Evolutionary conservation across 23 tunicate species (phyloP), one percentile per base, ranked within the genome.

Genomic region (Trididemnum clinides): DNA sequence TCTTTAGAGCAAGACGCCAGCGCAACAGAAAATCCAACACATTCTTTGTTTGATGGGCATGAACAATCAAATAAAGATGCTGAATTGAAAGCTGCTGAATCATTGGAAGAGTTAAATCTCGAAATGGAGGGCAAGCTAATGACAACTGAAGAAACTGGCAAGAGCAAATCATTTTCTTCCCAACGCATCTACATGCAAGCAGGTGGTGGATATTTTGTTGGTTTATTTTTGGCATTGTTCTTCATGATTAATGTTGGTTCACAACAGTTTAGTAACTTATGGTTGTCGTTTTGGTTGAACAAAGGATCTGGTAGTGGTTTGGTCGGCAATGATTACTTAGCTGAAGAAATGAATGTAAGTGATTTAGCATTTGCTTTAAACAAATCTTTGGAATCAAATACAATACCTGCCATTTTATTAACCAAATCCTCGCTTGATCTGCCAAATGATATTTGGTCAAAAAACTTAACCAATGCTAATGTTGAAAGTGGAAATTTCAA

Each of bases 201-300:
- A 27, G 79, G 88, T 63, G 91, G 91, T 5, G 97, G 97, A 12
- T 69, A 36, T 62, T 62, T 87, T 36, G 33, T 37, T 0, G 73
- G 50, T 3, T 12, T 82, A 7, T 37, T 92, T 5, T 50, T 82
- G 62, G 27, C 72, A 7, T 28, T 87, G 28, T 78, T 87, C n/a
- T 87, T 87, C 69, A 29, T 77, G 28, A 18, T 92, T 10, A 88
- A 82, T 36, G 88, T 87, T 39, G 87, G 88, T 34, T 82, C 72
- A 50, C 91, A 86, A 51, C 97, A 87, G 50, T 92, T 92, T 64
- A 82, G 84, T n/a, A 77, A 66, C 28, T 65, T 87, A 33, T 92
- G 97, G 97, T 51, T 92, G 34, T 92, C 97, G 4, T 77, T 57
- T 30, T 87, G 91, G 97, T 35, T 92, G 6, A 92, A 83, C 20